Evolutionary conservation across 2,797 vertebrate species (phyloP), one percentile per base, ranked within the genome.

Genomic region (Steatocranus sp.): DNA sequence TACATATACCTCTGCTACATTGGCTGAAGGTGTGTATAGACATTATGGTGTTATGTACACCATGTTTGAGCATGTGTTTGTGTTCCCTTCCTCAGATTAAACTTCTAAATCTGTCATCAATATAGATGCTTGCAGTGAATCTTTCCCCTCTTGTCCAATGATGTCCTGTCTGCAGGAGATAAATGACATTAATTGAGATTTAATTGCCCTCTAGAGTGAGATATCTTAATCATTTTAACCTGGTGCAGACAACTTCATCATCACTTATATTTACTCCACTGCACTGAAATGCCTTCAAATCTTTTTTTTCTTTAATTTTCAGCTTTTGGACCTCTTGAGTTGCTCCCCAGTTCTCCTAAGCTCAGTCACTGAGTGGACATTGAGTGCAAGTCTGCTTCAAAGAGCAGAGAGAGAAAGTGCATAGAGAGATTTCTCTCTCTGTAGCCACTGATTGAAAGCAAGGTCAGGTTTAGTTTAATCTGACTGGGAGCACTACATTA

Each of bases 181-280:
- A 88, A 93, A 95, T 91, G 85, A 38, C 78, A 91, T 90, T 91
- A 93, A 94, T 91, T 90, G 90, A 87, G 87, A 76, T 87, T 86
- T 94, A 93, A 94, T 94, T 94, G 92, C 89, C 76, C 88, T 89
- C 84, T 81, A 63, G 83, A 87, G 80, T 79, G 86, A 91, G 91
- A 90, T 50, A 91, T 75, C 80, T 91, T 88, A 80, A 92, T 93
- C 85, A 85, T 90, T 91, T 92, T 81, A 94, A 92, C 87, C 83
- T 79, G 75, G 50, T 17, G 17, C 68, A 36, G 85, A 82, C 41
- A 80, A 61, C 74, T 80, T 76, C 34, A 36, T 82, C 75, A 83
- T 87, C 82, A 78, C 27, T 78, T 79, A 61, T 32, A 61, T 63
- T 87, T 79, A 46, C 12, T 82, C 11, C n/a, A 14, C 79, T 76